phyloP scores from a whole-genome alignment of 2,888 invertebrate genomes.

The Drosophila ustulata region DNA sequence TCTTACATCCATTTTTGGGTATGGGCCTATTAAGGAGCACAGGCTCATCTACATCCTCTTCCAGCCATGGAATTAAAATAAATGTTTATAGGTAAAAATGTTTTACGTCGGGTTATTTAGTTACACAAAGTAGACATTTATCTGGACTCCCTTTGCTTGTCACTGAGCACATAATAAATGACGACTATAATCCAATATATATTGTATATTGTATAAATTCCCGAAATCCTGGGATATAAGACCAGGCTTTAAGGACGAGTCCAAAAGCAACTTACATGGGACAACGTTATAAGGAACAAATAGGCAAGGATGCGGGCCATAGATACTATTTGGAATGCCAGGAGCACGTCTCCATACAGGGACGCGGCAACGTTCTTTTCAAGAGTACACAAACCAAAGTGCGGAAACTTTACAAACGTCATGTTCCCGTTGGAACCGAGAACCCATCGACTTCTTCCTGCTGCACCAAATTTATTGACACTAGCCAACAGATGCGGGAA shows the following conservation, averaged over 20 bases:
- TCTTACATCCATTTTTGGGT: too few relatives aligned
- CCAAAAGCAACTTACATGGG: background rate
- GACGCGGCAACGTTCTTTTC: conserved; percentile 26
- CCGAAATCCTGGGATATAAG: background rate
- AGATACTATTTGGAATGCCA: conserved; percentile 34
- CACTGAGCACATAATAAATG: background rate
- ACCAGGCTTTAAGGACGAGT: background rate
- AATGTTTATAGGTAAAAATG: too few relatives aligned
- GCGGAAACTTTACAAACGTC: conserved; percentile 19
- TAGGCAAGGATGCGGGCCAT: background rate
- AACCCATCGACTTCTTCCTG: conserved; percentile 2
- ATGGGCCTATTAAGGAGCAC: too few relatives aligned
- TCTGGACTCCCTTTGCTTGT: background rate
- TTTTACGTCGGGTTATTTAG: too few relatives aligned
- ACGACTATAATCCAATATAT: background rate
- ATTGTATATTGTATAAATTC: background rate
- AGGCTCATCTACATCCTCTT: too few relatives aligned
- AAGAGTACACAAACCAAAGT: conserved; percentile 41
- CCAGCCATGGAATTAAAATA: too few relatives aligned
- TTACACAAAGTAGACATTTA: background rate
- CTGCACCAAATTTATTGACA: conserved; percentile 18
- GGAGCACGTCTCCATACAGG: conserved; percentile 36
- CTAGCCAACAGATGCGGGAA: conserved; percentile 24
- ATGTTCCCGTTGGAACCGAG: background rate
- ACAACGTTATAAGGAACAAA: background rate